Evolutionary conservation across 2,888 invertebrate genomes (phyloP).

Genomic region (Trisateles emortualis): DNA sequence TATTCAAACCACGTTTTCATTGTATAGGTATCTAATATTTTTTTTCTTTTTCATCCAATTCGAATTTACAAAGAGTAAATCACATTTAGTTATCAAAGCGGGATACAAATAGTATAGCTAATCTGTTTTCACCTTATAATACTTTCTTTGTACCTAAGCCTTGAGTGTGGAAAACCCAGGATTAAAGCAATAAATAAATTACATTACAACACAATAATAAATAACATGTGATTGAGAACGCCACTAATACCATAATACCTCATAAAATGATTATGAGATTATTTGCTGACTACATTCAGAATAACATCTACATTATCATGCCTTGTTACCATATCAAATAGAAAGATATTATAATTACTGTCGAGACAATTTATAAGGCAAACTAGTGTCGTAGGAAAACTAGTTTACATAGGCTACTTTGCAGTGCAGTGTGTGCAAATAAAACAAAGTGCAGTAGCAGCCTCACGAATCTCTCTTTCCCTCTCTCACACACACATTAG

Average conservation of each 20-base stretch:
- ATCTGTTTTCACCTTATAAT: constrained; percentile 5
- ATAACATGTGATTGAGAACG: not conserved
- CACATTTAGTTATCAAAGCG: not conserved
- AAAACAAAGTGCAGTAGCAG: no score
- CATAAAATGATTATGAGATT: not conserved
- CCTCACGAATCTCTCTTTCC: no score
- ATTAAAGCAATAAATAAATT: constrained; percentile 10
- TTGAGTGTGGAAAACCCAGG: constrained; percentile 25
- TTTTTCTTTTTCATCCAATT: not conserved
- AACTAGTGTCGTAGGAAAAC: no score
- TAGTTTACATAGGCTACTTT: no score
- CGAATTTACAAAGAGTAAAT: not conserved
- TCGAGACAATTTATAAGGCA: no score
- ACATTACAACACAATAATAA: not conserved
- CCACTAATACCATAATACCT: not conserved
- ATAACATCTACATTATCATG: not conserved
- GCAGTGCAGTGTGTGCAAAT: no score
- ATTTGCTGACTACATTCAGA: not conserved
- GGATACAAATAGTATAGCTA: no score
- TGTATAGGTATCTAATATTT: not conserved
- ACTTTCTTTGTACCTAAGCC: constrained; percentile 31
- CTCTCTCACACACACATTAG: no score
- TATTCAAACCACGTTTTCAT: not conserved
- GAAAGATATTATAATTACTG: no score
- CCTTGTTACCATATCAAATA: no score